phyloP scores from a whole-genome alignment of 2,797 vertebrate species.

The Allobates femoralis region DNA sequence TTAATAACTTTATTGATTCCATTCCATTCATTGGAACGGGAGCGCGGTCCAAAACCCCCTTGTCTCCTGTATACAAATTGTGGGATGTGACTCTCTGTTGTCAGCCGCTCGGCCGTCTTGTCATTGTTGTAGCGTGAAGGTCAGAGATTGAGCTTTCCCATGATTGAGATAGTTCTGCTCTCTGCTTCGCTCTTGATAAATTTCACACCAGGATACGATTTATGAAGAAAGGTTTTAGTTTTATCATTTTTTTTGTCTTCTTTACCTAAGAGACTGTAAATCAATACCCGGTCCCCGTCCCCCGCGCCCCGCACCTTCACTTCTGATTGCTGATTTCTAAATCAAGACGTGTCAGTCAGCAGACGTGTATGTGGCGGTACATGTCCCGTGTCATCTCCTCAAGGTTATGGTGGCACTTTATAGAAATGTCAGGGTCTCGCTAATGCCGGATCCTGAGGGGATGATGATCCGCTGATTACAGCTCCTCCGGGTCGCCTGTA shows the following conservation, averaged over 20 bases:
- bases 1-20: background rate
- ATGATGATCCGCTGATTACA: background rate
- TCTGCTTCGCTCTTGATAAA: background rate
- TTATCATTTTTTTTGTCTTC: background rate
- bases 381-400: background rate
- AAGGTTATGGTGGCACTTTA: background rate
- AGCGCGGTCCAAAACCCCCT: too few species aligned
- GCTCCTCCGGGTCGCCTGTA: background rate
- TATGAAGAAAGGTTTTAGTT: slow-evolving; percentile 3
- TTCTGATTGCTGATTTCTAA: slow-evolving; percentile 48
- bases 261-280: background rate
- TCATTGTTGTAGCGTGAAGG: background rate
- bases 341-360: background rate
- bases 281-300: background rate
- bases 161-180: slow-evolving; percentile 15
- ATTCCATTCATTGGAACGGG: too few species aligned
- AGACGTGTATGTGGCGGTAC: background rate
- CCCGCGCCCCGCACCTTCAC: background rate
- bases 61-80: too few species aligned
- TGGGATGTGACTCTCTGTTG: background rate
- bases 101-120: background rate
- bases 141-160: background rate
- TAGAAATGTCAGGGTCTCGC: background rate
- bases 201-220: background rate
- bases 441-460: background rate